Conservation (phyloP, 2,797 vertebrate genomes). For the Artibeus lituratus region DNA sequence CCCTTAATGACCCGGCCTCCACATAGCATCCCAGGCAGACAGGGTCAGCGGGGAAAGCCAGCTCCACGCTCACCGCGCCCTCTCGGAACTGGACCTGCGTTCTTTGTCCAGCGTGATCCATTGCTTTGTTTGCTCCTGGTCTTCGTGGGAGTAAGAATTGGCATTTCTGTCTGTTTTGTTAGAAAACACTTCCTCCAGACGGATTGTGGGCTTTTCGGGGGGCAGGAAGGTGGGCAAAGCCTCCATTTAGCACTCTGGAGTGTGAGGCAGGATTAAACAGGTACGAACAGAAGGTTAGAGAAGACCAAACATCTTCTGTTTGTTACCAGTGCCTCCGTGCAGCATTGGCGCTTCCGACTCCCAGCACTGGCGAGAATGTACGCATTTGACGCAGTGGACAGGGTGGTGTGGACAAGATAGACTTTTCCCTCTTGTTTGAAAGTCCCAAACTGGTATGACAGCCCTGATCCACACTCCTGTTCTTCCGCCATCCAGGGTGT, state of each 20-base stretch:
- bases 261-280: not conserved
- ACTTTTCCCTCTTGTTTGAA: not conserved
- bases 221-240: not conserved
- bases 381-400: not conserved
- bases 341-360: not conserved
- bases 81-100: not conserved
- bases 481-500: not conserved
- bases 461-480: not conserved
- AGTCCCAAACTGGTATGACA: not conserved
- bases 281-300: not conserved
- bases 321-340: not conserved
- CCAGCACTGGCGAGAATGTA: not conserved
- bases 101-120: not conserved
- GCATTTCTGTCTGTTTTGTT: not conserved
- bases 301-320: not conserved
- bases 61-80: too few species aligned
- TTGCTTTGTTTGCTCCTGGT: not conserved
- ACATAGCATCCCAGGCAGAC: fast-evolving
- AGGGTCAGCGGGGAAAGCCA: not conserved
- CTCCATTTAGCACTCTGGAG: not conserved
- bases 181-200: not conserved
- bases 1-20: not conserved
- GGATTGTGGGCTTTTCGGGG: not conserved
- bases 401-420: not conserved
- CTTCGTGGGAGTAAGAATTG: not conserved